Base-by-base conservation (phyloP, 2,888 invertebrate species). In the Neoitamus cyanurus region DNA sequence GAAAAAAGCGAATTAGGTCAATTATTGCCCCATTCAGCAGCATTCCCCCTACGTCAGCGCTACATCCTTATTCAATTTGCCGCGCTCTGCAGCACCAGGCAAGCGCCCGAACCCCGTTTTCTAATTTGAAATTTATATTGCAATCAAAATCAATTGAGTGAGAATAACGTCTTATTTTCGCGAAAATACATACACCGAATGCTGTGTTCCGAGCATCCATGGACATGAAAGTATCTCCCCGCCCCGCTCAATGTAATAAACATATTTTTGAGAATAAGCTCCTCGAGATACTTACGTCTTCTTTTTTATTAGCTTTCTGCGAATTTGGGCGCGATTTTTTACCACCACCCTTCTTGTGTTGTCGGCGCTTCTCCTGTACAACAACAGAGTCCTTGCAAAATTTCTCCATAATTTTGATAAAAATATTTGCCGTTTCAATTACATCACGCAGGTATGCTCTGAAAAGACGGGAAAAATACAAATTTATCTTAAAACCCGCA, bases 401-500 rank as follows among this genome's bases (percentile, higher is more conserved):
- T 88, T 92, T 92, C 88, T 98, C 97, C 89, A 99, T 92, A 94
- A 98, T 95, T 93, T 97, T 97, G 85, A 98, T 90, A 90, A 97
- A 98, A 85, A 98, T 93, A 90, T 99, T 98, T 68, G 95, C 95
- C 0, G 97, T 96, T 91, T 98, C 97, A 6, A 98, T 92, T 84
- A 99, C 92, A 92, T 99, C 98, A 87, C 95, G 94, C 87, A 99
- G 92, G 90, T 96, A 98, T 1, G 93, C 92, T 88, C 96, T 96
- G 89, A 25, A 58, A 58, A 15, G 9, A 15, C 1, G 48, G 20
- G 6, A 58, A 58, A 20, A 58, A 58, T 9, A 25, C 7, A 58
- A 58, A 15, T 58, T 25, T 58, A 15, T 9, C 15, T 58, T 25
- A 58, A 25, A 58, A 58, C 20, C 9, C 9, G 7, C 15, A 58